Conservation (phyloP, 2,888 invertebrate species). For the Aplocera efformata region DNA sequence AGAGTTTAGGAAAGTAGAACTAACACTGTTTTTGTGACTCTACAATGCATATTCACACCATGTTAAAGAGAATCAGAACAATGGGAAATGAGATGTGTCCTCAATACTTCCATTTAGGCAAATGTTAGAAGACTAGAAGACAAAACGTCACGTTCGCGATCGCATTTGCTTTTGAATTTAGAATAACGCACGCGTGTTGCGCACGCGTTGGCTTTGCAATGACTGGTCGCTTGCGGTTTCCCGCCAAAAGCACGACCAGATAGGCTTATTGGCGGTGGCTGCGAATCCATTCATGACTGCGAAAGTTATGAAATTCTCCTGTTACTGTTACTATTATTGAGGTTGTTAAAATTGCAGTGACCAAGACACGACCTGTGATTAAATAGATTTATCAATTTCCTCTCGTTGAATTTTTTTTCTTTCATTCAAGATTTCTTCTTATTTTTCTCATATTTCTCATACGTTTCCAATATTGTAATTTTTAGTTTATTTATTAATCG, state of each 20-base stretch:
- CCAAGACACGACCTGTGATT: slow-evolving; percentile 39
- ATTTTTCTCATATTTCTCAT: too few relatives aligned
- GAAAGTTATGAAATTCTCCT: slow-evolving; percentile 56
- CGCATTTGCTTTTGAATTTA: slow-evolving; percentile 55
- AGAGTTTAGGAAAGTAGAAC: slow-evolving; percentile 71
- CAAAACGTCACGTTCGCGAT: slow-evolving; percentile 72
- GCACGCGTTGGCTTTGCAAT: slow-evolving; percentile 68
- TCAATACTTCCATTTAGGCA: slow-evolving; percentile 72
- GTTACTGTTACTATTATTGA: too few relatives aligned
- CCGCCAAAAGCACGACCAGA: slow-evolving; percentile 69
- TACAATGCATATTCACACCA: slow-evolving; percentile 74
- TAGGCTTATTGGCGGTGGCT: slow-evolving; percentile 48
- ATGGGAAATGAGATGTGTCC: slow-evolving; percentile 70
- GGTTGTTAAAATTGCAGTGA: slow-evolving; percentile 39
- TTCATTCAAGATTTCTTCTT: too few relatives aligned
- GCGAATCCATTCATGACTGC: slow-evolving; percentile 66
- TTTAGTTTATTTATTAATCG: too few relatives aligned
- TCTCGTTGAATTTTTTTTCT: too few relatives aligned
- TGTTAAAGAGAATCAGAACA: slow-evolving; percentile 66
- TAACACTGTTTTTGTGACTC: slow-evolving; percentile 68
- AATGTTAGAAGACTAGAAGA: slow-evolving; percentile 64
- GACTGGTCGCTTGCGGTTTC: slow-evolving; percentile 64
- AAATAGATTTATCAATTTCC: too few relatives aligned
- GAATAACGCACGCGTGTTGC: slow-evolving; percentile 68
- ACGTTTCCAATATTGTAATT: too few relatives aligned